These are phyloP conservation scores for Trisateles emortualis DNA, from an alignment of 2,888 invertebrate genomes.

Conservation along the genomic window DNA sequence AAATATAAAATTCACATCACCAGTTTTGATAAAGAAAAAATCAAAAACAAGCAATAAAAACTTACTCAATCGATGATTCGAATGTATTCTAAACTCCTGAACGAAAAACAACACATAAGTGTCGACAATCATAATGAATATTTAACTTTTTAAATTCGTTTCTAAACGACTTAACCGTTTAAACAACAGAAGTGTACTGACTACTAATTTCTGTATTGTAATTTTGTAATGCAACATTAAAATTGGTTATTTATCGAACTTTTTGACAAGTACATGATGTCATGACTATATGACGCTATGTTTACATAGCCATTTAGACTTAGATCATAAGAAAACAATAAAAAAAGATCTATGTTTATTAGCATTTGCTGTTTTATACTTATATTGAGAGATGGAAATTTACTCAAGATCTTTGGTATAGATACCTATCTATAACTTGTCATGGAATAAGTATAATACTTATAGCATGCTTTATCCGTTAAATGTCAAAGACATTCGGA, in stretches of 20 bases:
- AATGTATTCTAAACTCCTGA: slow-evolving; percentile 48
- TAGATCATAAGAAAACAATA: slow-evolving; percentile 1
- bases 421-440: too few species aligned
- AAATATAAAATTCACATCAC: not conserved
- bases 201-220: slow-evolving; percentile 17
- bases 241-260: slow-evolving; percentile 52
- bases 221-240: slow-evolving; percentile 32
- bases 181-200: slow-evolving; percentile 49
- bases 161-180: slow-evolving; percentile 39
- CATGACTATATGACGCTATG: slow-evolving; percentile 53
- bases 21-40: not conserved
- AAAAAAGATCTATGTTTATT: slow-evolving; percentile 47
- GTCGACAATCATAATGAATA: slow-evolving; percentile 51
- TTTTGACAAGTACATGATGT: slow-evolving; percentile 65
- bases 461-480: too few species aligned
- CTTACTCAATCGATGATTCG: slow-evolving; percentile 58
- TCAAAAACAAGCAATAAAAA: slow-evolving; percentile 12
- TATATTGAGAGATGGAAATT: slow-evolving; percentile 7
- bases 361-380: slow-evolving; percentile 31
- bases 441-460: too few species aligned
- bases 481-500: too few species aligned
- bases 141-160: slow-evolving; percentile 8
- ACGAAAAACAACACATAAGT: slow-evolving; percentile 59
- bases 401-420: too few species aligned
- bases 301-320: slow-evolving; percentile 44